Conservation (phyloP, 2,888 invertebrate species). For the Dexiosoma caninum region DNA sequence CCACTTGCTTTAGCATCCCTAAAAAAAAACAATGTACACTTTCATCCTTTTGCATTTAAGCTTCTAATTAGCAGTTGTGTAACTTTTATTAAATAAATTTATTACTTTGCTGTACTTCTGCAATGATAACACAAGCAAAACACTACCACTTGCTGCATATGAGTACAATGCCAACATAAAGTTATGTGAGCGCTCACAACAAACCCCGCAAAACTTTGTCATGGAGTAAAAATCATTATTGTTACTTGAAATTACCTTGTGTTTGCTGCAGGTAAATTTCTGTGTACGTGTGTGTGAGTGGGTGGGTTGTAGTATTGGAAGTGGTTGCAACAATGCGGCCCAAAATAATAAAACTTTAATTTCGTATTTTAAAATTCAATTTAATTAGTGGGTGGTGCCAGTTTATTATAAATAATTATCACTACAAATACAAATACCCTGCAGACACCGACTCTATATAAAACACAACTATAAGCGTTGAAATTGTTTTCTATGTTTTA, state of each 20-base stretch:
- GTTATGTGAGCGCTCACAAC: not conserved
- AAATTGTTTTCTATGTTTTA: no score
- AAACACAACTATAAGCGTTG: no score
- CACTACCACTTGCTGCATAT: not conserved
- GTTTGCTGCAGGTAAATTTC: not conserved
- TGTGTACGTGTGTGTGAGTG: not conserved
- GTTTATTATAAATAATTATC: no score
- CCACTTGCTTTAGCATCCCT: no score
- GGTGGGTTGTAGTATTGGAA: constrained; percentile 34
- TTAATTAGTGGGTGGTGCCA: no score
- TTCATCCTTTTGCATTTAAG: no score
- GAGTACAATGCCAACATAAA: not conserved
- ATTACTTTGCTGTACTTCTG: not conserved
- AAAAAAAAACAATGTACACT: no score
- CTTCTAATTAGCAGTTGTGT: not conserved
- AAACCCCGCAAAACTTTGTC: not conserved
- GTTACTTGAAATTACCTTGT: not conserved
- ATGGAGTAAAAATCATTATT: constrained; percentile 8
- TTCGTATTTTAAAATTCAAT: constrained; percentile 73
- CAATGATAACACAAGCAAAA: not conserved
- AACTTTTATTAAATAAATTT: not conserved
- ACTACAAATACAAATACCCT: no score
- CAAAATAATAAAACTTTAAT: constrained; percentile 72
- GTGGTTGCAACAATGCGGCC: constrained; percentile 55
- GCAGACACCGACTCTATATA: no score